phyloP scores from a whole-genome alignment of 2,113 vertebrate species.

The Engraulis encrasicolus region DNA sequence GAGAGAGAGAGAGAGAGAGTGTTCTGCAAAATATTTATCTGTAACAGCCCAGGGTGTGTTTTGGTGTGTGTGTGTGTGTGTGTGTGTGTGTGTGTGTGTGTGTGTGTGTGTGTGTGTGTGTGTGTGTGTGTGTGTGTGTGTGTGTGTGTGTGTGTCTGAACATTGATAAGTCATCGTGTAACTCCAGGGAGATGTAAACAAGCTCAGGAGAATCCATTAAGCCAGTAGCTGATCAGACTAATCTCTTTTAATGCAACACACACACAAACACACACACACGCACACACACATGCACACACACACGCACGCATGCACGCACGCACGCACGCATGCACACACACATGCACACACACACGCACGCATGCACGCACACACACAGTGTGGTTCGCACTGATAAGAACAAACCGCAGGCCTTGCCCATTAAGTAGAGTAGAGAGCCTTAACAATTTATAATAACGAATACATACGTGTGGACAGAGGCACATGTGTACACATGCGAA shows the following conservation, averaged over 20 bases:
- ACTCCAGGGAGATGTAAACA: constrained; percentile 41
- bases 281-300: background rate
- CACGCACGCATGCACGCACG: background rate
- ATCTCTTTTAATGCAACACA: background rate
- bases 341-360: too few relatives aligned
- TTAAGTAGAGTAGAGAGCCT: too few relatives aligned
- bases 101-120: background rate
- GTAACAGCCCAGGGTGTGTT: background rate
- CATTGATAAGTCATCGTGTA: constrained; percentile 54
- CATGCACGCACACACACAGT: too few relatives aligned
- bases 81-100: background rate
- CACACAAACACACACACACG: background rate
- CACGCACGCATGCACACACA: background rate
- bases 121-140: background rate
- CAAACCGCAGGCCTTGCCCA: too few relatives aligned
- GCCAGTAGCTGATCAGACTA: constrained; percentile 33
- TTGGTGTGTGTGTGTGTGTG: background rate
- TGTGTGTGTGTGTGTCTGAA: constrained; percentile 22
- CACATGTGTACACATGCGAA: too few relatives aligned
- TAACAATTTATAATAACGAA: too few relatives aligned
- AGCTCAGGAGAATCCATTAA: background rate
- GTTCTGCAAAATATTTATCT: background rate
- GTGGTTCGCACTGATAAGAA: too few relatives aligned
- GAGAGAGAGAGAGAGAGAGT: background rate
- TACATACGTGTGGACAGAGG: too few relatives aligned